Conservation (phyloP, 2,888 invertebrate genomes). For the Hedychridium roseum region DNA sequence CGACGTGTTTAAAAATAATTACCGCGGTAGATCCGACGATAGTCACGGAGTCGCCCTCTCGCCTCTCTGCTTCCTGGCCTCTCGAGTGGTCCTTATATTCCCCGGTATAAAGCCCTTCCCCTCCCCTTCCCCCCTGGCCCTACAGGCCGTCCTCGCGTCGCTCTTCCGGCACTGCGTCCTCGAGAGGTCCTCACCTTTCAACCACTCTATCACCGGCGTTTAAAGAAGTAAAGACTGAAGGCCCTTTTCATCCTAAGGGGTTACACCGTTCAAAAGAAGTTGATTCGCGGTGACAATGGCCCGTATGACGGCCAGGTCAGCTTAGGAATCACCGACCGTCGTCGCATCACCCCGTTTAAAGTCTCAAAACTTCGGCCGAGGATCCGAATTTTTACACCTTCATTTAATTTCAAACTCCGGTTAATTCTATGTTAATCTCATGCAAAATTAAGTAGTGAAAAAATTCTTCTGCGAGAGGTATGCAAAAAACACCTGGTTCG, state of each 20-base stretch:
- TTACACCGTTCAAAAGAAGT: slow-evolving; percentile 30
- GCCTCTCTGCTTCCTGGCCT: slow-evolving; percentile 34
- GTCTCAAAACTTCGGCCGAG: too few relatives aligned
- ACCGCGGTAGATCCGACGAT: slow-evolving; percentile 59
- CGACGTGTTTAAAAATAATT: slow-evolving; percentile 64
- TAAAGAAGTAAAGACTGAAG: slow-evolving; percentile 63
- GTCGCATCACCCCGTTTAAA: too few relatives aligned
- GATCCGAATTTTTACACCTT: too few relatives aligned
- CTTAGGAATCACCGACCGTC: too few relatives aligned
- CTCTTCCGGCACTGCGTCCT: slow-evolving; percentile 42
- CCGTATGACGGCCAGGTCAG: too few relatives aligned
- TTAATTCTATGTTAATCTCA: too few relatives aligned
- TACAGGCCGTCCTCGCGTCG: not conserved
- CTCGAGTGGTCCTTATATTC: slow-evolving; percentile 49
- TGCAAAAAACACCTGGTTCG: too few relatives aligned
- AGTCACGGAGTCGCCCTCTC: slow-evolving; percentile 61
- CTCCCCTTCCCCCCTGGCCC: slow-evolving; percentile 15
- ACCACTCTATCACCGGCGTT: slow-evolving; percentile 62
- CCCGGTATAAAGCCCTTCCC: slow-evolving; percentile 48
- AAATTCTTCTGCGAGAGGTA: too few relatives aligned
- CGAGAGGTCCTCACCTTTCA: slow-evolving; percentile 58
- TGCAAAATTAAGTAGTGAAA: too few relatives aligned
- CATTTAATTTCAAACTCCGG: too few relatives aligned
- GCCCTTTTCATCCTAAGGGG: slow-evolving; percentile 44
- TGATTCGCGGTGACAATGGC: slow-evolving; percentile 34